Base-by-base conservation (phyloP, 2,797 vertebrate species). In the Momotus momota region DNA sequence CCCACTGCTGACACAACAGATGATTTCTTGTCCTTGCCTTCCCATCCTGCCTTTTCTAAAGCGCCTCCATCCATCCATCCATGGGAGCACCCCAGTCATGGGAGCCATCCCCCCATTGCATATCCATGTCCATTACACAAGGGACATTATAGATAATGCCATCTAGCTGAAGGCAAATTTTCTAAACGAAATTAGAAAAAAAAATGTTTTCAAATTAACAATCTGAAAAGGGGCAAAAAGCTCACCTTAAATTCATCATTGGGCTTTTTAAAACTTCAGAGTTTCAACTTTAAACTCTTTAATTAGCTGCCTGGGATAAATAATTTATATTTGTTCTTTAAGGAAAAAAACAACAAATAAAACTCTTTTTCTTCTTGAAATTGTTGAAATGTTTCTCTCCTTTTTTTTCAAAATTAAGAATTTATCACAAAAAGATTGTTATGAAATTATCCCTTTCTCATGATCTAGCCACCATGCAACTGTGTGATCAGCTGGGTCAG, bases 21-120 rank as follows among this genome's bases (percentile, higher is more conserved):
- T 4, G 4, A 12, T 3, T 70, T 18, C n/a, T 4, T 12, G 16
- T 55, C 23, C 33, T 48, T 0, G 0, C 46, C 35, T 33, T 52
- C 55, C 11, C 4, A 1, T 10, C 8, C 45, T 41, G 38, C 14
- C 54, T 54, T 78, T 86, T 45, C 41, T 74, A 15, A 29, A 43
- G n/a, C 58, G 43, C 61, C 29, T 29, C 51, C 29, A 18, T 25
- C 45, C 49, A 18, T 25, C 45, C 49, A 16, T 0, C 35, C 35
- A 35, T 8, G 4, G 48, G 51, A 79, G 33, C 41, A 65, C 2
- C 29, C 57, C 67, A 72, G 58, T 11, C 54, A 60, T 0, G 4
- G 6, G 7, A 82, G 23, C n/a, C 38, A 54, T n/a, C 27, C 45
- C 12, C 33, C 61, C 22, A 8, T 26, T 43, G 33, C 41, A 75